phyloP scores from a whole-genome alignment of 2,113 vertebrate genomes.

The Proteles cristata region DNA sequence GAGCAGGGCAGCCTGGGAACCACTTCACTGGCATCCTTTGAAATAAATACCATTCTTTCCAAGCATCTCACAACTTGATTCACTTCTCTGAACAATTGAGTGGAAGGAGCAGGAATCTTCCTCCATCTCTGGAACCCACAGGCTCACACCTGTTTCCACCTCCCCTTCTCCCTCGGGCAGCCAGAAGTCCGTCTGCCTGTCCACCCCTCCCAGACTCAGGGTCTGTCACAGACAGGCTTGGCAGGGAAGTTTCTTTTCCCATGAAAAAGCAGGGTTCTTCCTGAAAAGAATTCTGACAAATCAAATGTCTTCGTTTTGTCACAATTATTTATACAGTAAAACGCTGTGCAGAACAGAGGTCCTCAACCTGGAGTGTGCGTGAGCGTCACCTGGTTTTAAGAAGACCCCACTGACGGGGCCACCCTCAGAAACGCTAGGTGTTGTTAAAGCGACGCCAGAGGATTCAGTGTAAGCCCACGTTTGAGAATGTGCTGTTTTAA shows the following conservation, averaged over 20 bases:
- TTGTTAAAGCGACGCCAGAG: too few species aligned
- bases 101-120: background rate
- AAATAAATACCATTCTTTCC: background rate
- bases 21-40: background rate
- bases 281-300: background rate
- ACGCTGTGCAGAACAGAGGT: background rate
- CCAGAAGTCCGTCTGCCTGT: background rate
- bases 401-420: background rate
- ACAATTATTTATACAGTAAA: background rate
- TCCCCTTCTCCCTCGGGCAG: background rate
- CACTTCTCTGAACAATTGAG: background rate
- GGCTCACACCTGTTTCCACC: background rate
- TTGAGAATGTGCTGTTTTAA: background rate
- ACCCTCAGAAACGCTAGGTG: background rate
- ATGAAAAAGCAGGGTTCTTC: background rate
- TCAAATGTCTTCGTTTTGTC: background rate
- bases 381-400: background rate
- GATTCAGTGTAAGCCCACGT: rapidly evolving
- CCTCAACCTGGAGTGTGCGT: background rate
- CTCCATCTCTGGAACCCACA: background rate
- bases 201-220: background rate
- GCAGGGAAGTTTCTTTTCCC: background rate
- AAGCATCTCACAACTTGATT: background rate
- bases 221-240: background rate
- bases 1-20: background rate